phyloP scores from a whole-genome alignment of 2,113 vertebrate species.

The Gambusia holbrooki region DNA sequence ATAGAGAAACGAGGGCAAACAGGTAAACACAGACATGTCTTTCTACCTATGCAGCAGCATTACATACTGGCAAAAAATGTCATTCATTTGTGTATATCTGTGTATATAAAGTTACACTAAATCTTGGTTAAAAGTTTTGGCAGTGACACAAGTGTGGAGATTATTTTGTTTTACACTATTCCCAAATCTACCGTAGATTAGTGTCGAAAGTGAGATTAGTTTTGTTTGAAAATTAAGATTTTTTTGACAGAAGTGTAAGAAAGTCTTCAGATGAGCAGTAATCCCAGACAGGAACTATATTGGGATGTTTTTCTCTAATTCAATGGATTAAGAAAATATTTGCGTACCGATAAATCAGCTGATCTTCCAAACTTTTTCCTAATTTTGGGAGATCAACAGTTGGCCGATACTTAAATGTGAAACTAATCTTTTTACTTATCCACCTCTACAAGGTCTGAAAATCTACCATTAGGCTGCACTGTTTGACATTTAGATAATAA shows the following conservation, averaged over 20 bases:
- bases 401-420: too few relatives aligned
- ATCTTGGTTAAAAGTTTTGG: not conserved
- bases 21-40: conserved; percentile 80
- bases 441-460: too few relatives aligned
- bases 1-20: conserved; percentile 77
- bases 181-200: not conserved
- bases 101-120: not conserved
- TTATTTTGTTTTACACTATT: not conserved
- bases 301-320: not conserved
- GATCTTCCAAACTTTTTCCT: too few relatives aligned
- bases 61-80: not conserved
- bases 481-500: too few relatives aligned
- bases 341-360: too few relatives aligned
- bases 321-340: too few relatives aligned
- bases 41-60: not conserved
- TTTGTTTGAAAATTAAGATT: not conserved
- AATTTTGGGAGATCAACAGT: too few relatives aligned
- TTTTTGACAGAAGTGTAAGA: not conserved
- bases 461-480: too few relatives aligned
- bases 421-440: too few relatives aligned
- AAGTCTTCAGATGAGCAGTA: not conserved
- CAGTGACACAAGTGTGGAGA: not conserved
- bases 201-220: not conserved
- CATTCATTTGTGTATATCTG: not conserved
- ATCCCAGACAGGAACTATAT: not conserved